phyloP scores from a whole-genome alignment of 2,797 vertebrate species.

The Neoniphon sammara region DNA sequence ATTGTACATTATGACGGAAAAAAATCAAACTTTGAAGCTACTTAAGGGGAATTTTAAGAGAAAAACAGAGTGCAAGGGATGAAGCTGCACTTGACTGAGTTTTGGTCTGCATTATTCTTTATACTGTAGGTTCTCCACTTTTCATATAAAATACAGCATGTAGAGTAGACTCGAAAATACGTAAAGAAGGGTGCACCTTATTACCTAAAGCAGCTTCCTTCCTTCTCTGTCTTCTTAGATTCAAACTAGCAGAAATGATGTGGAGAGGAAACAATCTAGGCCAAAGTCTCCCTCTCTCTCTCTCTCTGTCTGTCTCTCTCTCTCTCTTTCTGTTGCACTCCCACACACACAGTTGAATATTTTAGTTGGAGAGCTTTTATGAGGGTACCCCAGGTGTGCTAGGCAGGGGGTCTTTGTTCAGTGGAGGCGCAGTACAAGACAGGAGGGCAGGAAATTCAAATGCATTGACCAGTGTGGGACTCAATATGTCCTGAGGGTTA shows the following conservation, averaged over 20 bases:
- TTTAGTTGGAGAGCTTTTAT: conserved; percentile 32
- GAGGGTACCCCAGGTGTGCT: conserved; percentile 34
- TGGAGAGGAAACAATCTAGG: conserved; percentile 29
- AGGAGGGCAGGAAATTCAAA: conserved; percentile 39
- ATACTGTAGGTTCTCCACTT: not conserved
- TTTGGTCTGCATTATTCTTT: conserved; percentile 18
- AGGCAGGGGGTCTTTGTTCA: conserved; percentile 46
- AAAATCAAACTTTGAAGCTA: too few relatives aligned
- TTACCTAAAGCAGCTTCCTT: conserved; percentile 12
- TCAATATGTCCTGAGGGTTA: conserved; percentile 13
- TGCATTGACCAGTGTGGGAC: conserved; percentile 16
- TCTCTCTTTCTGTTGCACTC: conserved; percentile 7
- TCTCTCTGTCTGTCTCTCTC: conserved; percentile 4
- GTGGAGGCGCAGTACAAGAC: conserved; percentile 18
- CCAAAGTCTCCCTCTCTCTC: conserved; percentile 24
- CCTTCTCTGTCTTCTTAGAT: conserved; percentile 15
- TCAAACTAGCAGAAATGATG: conserved; percentile 21
- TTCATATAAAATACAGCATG: conserved; percentile 10
- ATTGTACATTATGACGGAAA: too few relatives aligned
- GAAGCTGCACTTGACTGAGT: conserved; percentile 12
- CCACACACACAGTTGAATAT: conserved; percentile 35
- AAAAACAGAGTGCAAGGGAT: too few relatives aligned
- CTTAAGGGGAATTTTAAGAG: too few relatives aligned
- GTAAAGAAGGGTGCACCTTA: conserved; percentile 6
- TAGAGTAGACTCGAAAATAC: too few relatives aligned